phyloP scores from a whole-genome alignment of 1,140 invertebrate species.

The Hycleus cichorii region DNA sequence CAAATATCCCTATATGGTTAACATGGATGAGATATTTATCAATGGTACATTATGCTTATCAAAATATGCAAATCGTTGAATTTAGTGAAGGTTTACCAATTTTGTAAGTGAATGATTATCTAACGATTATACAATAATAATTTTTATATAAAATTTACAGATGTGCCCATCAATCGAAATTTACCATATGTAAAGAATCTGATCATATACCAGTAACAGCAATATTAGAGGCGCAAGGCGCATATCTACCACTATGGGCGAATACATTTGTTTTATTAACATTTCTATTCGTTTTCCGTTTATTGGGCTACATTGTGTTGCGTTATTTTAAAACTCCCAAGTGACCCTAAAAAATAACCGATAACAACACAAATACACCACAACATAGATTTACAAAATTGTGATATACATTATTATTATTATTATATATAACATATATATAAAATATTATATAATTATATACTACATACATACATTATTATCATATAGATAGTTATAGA shows the following conservation, averaged over 20 bases:
- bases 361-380: too few species aligned
- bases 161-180: conserved; percentile 61
- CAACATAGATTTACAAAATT: conserved; percentile 12
- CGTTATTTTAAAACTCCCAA: conserved; percentile 63
- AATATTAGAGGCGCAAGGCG: conserved; percentile 58
- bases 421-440: not conserved
- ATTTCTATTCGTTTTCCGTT: conserved; percentile 65
- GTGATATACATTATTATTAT: conserved; percentile 23
- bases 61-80: conserved; percentile 81
- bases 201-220: conserved; percentile 57
- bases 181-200: conserved; percentile 53
- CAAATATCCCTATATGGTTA: conserved; percentile 70
- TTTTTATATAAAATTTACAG: conserved; percentile 38
- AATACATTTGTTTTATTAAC: conserved; percentile 67
- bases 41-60: conserved; percentile 79
- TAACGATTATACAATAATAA: not conserved
- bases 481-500: conserved; percentile 8
- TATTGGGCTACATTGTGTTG: conserved; percentile 67
- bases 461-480: conserved; percentile 6
- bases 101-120: conserved; percentile 47
- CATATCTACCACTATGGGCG: conserved; percentile 60
- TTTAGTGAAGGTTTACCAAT: conserved; percentile 65
- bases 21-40: conserved; percentile 71
- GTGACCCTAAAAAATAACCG: conserved; percentile 34
- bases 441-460: not conserved